Conservation (phyloP, 2,888 invertebrate species). For the Aphodius granarius region DNA sequence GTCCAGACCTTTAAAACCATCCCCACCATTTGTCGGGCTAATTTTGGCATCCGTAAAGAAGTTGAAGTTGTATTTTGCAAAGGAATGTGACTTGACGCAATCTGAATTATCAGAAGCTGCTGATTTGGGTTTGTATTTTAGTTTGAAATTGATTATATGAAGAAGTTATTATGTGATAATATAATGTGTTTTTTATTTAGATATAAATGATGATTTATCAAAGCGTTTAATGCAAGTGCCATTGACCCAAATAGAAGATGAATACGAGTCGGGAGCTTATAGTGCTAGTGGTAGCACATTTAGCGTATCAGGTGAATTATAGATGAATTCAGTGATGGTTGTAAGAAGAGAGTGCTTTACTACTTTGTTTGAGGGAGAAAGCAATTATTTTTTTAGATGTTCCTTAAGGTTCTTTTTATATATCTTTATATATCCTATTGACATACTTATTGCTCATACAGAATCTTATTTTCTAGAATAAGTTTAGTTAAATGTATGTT, state of each 20-base stretch:
- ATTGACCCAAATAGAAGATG: constrained; percentile 4
- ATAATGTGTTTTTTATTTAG: background rate
- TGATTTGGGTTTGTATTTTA: constrained; percentile 60
- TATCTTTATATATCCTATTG: too few species aligned
- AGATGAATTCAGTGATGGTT: background rate
- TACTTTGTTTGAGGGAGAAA: background rate
- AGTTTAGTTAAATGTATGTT: too few species aligned
- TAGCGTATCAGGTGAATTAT: background rate
- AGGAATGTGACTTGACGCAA: constrained; percentile 76
- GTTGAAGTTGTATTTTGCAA: constrained; percentile 70
- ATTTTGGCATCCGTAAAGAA: constrained; percentile 87
- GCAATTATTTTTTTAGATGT: background rate
- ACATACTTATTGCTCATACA: too few species aligned
- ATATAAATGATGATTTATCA: background rate
- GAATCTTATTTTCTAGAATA: too few species aligned
- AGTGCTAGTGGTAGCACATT: background rate
- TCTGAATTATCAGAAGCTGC: constrained; percentile 67
- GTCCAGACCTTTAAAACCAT: constrained; percentile 87
- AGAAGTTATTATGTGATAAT: background rate
- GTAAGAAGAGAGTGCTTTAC: background rate
- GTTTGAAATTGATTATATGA: background rate
- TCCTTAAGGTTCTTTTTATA: background rate
- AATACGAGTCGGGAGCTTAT: background rate
- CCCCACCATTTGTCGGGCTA: constrained; percentile 94
- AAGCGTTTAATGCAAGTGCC: constrained; percentile 4